phyloP scores from a whole-genome alignment of 1,140 invertebrate genomes.

The Steinernema khuongi region DNA sequence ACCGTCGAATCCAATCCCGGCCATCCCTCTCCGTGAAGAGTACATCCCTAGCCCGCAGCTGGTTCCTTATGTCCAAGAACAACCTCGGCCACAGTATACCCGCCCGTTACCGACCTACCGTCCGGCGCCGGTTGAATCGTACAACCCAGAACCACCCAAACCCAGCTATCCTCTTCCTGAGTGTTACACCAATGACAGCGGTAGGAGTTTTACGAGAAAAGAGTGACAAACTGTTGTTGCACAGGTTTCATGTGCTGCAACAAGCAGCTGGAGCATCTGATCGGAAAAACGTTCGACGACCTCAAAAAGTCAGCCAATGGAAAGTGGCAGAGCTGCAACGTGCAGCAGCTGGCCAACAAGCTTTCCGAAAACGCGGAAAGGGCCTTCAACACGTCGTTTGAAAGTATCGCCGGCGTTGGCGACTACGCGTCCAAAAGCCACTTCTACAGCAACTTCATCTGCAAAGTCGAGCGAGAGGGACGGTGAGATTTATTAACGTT shows the following conservation, averaged over 20 bases:
- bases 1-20: background rate
- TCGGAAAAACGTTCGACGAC: slow-evolving; percentile 22
- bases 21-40: background rate
- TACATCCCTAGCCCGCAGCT: background rate
- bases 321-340: slow-evolving; percentile 30
- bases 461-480: slow-evolving; percentile 32
- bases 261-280: slow-evolving; percentile 28
- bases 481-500: too few species aligned
- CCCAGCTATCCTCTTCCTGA: slow-evolving; percentile 27
- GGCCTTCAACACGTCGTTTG: slow-evolving; percentile 35
- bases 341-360: slow-evolving; percentile 27
- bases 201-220: background rate
- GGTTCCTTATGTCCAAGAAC: background rate
- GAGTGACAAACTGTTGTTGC: slow-evolving; percentile 2
- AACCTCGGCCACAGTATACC: background rate
- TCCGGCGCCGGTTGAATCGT: background rate
- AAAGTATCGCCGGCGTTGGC: slow-evolving; percentile 26
- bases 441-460: slow-evolving; percentile 34
- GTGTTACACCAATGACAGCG: slow-evolving; percentile 32
- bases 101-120: background rate
- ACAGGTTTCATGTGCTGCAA: slow-evolving; percentile 42
- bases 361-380: slow-evolving; percentile 9
- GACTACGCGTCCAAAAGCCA: slow-evolving; percentile 38
- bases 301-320: slow-evolving; percentile 23
- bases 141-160: background rate